Base-by-base conservation (phyloP, 1,140 invertebrate genomes). In the Gryllus bimaculatus region DNA sequence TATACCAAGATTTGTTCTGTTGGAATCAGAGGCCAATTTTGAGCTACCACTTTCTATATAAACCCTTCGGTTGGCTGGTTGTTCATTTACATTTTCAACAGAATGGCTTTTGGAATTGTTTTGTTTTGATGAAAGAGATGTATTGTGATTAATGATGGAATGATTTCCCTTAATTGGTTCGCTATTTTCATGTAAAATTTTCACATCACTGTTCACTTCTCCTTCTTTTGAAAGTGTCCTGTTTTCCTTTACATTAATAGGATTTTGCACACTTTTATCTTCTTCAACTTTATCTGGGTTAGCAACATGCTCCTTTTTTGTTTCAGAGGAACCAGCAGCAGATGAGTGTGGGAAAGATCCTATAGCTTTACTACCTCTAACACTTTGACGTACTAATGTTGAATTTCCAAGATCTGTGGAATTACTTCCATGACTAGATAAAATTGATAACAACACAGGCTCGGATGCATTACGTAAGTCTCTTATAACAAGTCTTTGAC, bases 401-500 rank as follows among this genome's bases (percentile, higher is more conserved):
- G 54, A 10, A 66, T 66, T 66, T 13, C 18, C 54, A 66, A 66
- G 10, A 66, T 18, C 18, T 66, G 54, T 13, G 54, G 54, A 66
- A 66, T 66, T 66, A 66, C 18, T 66, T 66, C 54, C 54, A 13
- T 66, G 54, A 66, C 54, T 66, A 66, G 54, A 10, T 66, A 66
- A 10, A 18, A 66, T 18, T 66, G 54, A 66, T 66, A 18, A 66
- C 10, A 66, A 18, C 54, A 66, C 54, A 66, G 54, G 54, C 54
- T 66, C 54, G 54, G 54, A 66, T 18, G 18, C 10, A 66, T 66
- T 66, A 66, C 54, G 10, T 66, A 66, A 66, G 54, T 66, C 54
- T 66, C 54, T 66, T 66, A 66, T 66, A 66, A 66, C 54, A 66
- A 66, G 54, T 66, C 54, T 66, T 66, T 66, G 54, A 66, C 18